Evolutionary conservation across 2,888 invertebrate genomes (phyloP), one percentile per base, ranked within the genome.

Genomic region (Tenthredo distinguenda): DNA sequence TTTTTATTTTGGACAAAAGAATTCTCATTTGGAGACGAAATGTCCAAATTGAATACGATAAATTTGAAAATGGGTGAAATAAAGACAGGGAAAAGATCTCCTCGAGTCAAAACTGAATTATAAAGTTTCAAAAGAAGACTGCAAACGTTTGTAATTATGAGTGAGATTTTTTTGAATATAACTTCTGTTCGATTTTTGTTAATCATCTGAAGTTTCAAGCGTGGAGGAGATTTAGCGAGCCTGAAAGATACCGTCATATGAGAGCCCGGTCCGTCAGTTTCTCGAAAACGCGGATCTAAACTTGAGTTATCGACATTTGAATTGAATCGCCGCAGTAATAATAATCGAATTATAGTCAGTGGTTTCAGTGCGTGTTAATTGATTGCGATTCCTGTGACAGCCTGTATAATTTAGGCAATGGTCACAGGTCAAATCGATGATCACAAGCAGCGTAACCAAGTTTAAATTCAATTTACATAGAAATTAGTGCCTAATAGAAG

Each of bases 391-490:
- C 50, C 31, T 55, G 55, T 15, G n/a, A 47, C 31, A 31, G 31
- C n/a, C 26, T 77, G 50, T 50, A 77, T 50, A 77, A 77, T 77
- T 77, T 34, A 77, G 55, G 50, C 31, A 55, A 47, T 50, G 77
- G 77, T 77, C 55, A 77, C 77, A 18, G 77, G 50, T 77, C 77
- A 77, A 31, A 77, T 77, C 77, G 77, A 77, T 77, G n/a, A 77
- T 77, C 77, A 31, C 77, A 50, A 77, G 77, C 77, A 50, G 77
- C 15, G 50, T 77, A 77, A n/a, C 31, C 10, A 81, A 62, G 58
- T 58, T 81, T 81, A 37, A 62, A 81, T 62, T 81, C 37, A 81
- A 81, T 58, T 81, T 81, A 62, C 81, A 81, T 81, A 81, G 79
- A 79, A 55, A 79, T 55, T 58, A 79, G 58, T 79, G 55, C 6